Base-by-base conservation (phyloP, 2,888 invertebrate species). In the Germaria angustata region DNA sequence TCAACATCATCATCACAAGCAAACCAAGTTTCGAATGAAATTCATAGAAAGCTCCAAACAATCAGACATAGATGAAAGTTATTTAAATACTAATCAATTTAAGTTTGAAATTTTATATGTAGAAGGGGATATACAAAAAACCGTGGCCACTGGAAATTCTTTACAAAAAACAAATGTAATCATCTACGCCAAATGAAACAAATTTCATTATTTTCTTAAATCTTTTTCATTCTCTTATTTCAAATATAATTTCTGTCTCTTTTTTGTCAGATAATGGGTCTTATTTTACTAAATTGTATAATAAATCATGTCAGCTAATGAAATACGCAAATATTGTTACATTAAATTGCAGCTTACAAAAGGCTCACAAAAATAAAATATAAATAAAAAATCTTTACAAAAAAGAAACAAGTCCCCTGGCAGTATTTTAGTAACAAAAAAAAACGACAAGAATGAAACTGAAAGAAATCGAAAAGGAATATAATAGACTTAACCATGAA, bases 271-370 rank as follows among this genome's bases (percentile, higher is more conserved):
- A 65, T 44, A 65, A 39, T 66, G 17, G 39, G 2, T 17, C 61
- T 34, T 11, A 51, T 61, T 15, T 69, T 36, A 46, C 36, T 53
- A 51, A 63, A 66, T 77, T 81, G 34, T 46, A 53, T 32, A 75
- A 82, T 82, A 79, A 79, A 82, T 82, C 81, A 78, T 78, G 78
- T 75, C 75, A 65, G 81, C 78, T 82, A 75, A 79, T 82, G 51
- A 82, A 79, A 71, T 63, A 73, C 55, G 57, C 13, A 68, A 28
- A 77, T 66, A 77, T 39, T 51, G 24, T 41, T 28, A 44, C 59
- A 77, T 39, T 39, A 44, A 53, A 65, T 36, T 49, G 51, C 39
- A 39, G 53, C n/a, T n/a, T 15, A 61, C 9, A 22, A 28, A 20
- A 34, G 13, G 15, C 34, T 17, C 3, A 41, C 1, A 15, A 73